Evolutionary conservation across 2,113 vertebrate species (phyloP), one percentile per base, ranked within the genome.

Genomic region (Oxyura jamaicensis): DNA sequence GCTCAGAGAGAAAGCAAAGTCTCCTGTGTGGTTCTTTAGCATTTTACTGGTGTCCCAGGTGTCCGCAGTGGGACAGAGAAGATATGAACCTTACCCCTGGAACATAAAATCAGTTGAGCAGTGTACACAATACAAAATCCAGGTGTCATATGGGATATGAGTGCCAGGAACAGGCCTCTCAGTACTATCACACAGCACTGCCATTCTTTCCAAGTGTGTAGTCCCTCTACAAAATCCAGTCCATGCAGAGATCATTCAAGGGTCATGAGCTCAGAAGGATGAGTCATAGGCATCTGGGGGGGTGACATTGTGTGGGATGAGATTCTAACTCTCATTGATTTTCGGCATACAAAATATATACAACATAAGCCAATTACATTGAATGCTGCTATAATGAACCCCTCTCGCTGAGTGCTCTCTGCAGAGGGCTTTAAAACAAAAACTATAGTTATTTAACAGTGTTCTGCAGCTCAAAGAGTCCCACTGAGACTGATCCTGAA

Each of bases 1-100:
- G 11, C 72, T 93, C 0, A 0, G 41, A 63, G 55, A 83, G 58
- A 83, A 78, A 3, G 3, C 3, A 7, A 91, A 83, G 17, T n/a
- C 33, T 89, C 36, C 62, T 31, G 14, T 58, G 44, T 63, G 6
- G 23, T 59, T 80, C 52, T 76, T 88, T 77, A 46, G 55, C 6
- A 23, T 80, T 86, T 83, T 90, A 13, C 29, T 90, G 29, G 8
- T 69, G 59, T n/a, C 9, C 50, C 41, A 58, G 52, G 31, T 52
- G 36, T 31, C 68, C 7, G 4, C n/a, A 72, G 13, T 10, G 22
- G 42, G 22, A 15, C 21, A 65, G 28, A 52, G 41, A 58, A 81
- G 75, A 59, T 33, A 77, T 0, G 0, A 29, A 35, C 46, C 48
- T 52, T 71, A 28, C 16, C 25, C 17, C 20, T 4, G 6, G 55